A percentile compares a stretch with the other conserved stretches of the same genome.
Conservation (phyloP, 2,113 vertebrate species). For the Pseudopodoces humilis region DNA sequence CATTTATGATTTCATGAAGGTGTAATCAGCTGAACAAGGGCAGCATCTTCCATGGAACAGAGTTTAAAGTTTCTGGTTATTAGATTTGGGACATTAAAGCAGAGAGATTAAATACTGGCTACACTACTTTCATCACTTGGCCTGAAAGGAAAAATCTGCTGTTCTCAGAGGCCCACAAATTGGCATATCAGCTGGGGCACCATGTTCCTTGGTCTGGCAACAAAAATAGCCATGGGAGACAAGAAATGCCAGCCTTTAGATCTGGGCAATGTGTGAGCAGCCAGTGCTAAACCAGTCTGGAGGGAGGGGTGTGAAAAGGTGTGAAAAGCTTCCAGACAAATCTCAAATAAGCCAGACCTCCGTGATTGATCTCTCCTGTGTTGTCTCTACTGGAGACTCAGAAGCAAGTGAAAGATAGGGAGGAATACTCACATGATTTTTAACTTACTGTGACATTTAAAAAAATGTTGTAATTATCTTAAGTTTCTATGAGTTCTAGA, state of each 20-base stretch:
- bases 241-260: neutral
- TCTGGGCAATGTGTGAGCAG: neutral
- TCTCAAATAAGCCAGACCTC: neutral
- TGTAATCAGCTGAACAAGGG: neutral
- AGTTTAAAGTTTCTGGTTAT: neutral
- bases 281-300: neutral
- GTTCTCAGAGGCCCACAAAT: neutral
- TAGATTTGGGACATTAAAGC: neutral
- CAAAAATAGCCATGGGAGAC: neutral
- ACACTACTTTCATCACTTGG: neutral
- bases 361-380: neutral
- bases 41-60: neutral
- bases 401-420: neutral
- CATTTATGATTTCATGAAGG: neutral
- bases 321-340: neutral
- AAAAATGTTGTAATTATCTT: neutral
- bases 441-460: neutral
- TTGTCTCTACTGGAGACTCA: neutral
- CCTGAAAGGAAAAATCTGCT: neutral
- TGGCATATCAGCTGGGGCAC: neutral
- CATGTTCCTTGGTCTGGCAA: neutral
- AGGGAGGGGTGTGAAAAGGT: neutral
- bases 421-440: neutral
- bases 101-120: neutral
- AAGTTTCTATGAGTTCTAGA: neutral